Percentiles rank a stretch among this genome's conserved stretches.
phyloP scores from a whole-genome alignment of 1,140 invertebrate species.

The Panagrolaimus sp. region DNA sequence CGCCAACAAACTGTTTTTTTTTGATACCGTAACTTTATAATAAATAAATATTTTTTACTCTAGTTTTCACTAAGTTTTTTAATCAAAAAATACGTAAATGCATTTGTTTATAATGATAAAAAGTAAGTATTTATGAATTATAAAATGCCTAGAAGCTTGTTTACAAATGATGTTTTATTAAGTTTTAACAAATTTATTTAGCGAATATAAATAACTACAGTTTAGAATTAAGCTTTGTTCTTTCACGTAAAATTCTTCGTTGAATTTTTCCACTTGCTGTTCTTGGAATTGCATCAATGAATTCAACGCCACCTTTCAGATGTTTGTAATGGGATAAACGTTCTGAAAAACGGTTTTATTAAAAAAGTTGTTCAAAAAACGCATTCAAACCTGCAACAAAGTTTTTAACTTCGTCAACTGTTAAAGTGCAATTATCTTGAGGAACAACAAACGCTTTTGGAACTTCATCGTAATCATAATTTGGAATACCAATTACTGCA shows the following conservation, averaged over 20 bases:
- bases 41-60: too few relatives aligned
- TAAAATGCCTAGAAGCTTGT: too few relatives aligned
- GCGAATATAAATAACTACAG: too few relatives aligned
- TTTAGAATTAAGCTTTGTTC: too few relatives aligned
- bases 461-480: constrained; percentile 68
- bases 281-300: constrained; percentile 69
- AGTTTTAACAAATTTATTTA: too few relatives aligned
- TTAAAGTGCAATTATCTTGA: constrained; percentile 59
- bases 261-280: constrained; percentile 70
- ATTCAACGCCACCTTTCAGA: constrained; percentile 64
- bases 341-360: not conserved
- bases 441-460: constrained; percentile 71
- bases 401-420: constrained; percentile 21
- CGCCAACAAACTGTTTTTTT: too few relatives aligned
- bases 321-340: constrained; percentile 38
- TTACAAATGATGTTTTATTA: too few relatives aligned
- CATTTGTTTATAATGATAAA: too few relatives aligned
- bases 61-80: too few relatives aligned
- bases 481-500: constrained; percentile 73
- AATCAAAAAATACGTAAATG: too few relatives aligned
- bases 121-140: too few relatives aligned
- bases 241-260: constrained; percentile 46
- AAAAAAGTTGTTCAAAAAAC: not conserved
- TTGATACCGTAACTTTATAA: too few relatives aligned
- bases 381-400: constrained; percentile 22